phyloP scores from a whole-genome alignment of 2,113 vertebrate species.

The Alectura lathami region DNA sequence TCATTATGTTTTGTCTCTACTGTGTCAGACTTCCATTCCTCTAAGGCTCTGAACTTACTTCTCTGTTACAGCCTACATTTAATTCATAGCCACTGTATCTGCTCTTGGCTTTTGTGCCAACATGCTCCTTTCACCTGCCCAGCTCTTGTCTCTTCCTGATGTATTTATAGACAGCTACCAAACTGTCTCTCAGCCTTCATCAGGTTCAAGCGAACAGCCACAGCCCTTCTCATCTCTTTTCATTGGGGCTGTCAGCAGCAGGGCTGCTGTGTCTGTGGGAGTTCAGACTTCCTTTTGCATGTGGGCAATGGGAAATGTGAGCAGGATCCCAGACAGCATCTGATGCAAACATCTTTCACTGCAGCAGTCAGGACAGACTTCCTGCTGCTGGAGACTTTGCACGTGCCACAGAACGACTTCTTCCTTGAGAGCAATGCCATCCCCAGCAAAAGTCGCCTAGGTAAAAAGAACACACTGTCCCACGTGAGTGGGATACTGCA shows the following conservation, averaged over 20 bases:
- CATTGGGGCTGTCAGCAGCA: neutral
- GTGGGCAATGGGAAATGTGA: neutral
- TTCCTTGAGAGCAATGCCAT: rapidly evolving
- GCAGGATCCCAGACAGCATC: neutral
- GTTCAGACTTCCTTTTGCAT: neutral
- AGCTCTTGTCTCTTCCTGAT: neutral
- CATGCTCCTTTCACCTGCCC: neutral
- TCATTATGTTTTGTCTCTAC: neutral
- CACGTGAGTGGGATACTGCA: rapidly evolving
- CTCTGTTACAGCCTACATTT: neutral
- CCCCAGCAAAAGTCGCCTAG: neutral
- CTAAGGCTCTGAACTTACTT: neutral
- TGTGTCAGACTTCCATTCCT: neutral
- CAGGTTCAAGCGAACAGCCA: neutral
- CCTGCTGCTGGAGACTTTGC: neutral
- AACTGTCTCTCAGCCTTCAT: neutral
- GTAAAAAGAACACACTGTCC: neutral
- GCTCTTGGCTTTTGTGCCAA: neutral
- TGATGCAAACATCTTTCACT: neutral
- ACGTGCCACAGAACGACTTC: rapidly evolving
- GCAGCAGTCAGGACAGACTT: neutral
- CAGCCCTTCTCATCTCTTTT: neutral
- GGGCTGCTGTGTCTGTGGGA: neutral
- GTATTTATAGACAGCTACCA: neutral
- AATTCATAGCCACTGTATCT: neutral